Evolutionary conservation across 1,140 invertebrate species (phyloP), one percentile per base, ranked within the genome.

Genomic region (Belonocnema kinseyi): DNA sequence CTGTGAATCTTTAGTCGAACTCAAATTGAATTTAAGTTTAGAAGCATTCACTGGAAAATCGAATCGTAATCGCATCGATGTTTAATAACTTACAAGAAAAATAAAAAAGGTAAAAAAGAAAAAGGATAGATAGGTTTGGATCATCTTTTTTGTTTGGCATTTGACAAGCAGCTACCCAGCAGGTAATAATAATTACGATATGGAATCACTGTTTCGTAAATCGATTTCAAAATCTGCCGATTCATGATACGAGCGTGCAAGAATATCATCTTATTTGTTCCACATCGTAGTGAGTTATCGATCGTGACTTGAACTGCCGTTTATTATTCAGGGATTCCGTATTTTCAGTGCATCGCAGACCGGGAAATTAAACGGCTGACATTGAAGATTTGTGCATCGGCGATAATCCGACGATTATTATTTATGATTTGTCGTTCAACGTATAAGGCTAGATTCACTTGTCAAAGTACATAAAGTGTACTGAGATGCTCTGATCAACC

Each of bases 371-470:
- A 71, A 72, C 70, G 70, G 14, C 77, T 46, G 50, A 74, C 56
- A 77, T 80, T 80, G 77, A 50, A 52, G 46, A 70, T 77, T 50
- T 80, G 77, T 78, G 78, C 84, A 76, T 58, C 61, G 73, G 77
- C 77, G 82, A 85, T 89, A 86, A 87, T 88, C 83, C 85, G 84
- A 77, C 78, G 83, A 88, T 88, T 86, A 88, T 90, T 89, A 90
- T 90, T 91, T 90, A 90, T 86, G 85, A 88, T 85, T 81, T 76
- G 53, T 85, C 26, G 61, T 81, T 79, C 80, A 76, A 82, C 81
- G 76, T 85, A 84, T 87, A 86, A 87, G 85, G 78, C 76, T 82
- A 82, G 77, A 78, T 77, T 86, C 82, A 76, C 77, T 83, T 84
- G 77, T 83, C 80, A 83, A 83, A 73, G 66, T 78, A 26, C 53